These are phyloP conservation scores for Megaleporinus macrocephalus DNA, from an alignment of 2,113 vertebrate genomes.

Conservation along the genomic window DNA sequence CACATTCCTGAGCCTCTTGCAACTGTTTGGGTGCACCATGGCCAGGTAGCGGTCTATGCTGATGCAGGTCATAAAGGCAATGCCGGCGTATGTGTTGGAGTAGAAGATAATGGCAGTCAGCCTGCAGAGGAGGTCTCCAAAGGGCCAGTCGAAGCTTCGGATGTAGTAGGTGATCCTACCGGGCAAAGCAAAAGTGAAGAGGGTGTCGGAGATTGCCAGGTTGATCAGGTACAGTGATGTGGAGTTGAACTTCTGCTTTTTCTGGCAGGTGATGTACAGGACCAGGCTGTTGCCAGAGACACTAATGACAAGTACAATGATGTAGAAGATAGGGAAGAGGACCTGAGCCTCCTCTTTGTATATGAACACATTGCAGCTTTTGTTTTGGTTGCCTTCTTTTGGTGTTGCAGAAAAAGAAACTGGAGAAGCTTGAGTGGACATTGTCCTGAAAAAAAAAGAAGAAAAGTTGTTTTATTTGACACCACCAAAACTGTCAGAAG, in stretches of 20 bases:
- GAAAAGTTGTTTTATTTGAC: neutral
- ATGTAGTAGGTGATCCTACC: slow-evolving; percentile 82
- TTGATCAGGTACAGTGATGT: slow-evolving; percentile 82
- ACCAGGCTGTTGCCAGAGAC: slow-evolving; percentile 81
- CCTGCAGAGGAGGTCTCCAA: slow-evolving; percentile 81
- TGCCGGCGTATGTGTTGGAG: slow-evolving; percentile 83
- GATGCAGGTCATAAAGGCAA: slow-evolving; percentile 86
- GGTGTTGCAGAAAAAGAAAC: neutral
- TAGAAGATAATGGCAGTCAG: slow-evolving; percentile 80
- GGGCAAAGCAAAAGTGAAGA: slow-evolving; percentile 82
- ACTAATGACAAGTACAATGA: slow-evolving; percentile 74
- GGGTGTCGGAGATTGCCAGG: slow-evolving; percentile 81
- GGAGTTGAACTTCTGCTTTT: slow-evolving; percentile 84
- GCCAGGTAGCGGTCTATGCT: slow-evolving; percentile 85
- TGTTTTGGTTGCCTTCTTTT: slow-evolving; percentile 55
- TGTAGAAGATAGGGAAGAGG: slow-evolving; percentile 81
- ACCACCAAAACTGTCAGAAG: neutral
- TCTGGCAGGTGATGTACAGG: slow-evolving; percentile 79
- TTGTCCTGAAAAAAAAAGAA: slow-evolving; percentile 7
- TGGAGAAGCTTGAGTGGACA: neutral
- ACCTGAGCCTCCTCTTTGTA: slow-evolving; percentile 69
- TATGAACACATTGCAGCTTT: slow-evolving; percentile 78
- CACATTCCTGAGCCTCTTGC: slow-evolving; percentile 66
- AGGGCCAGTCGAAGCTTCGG: slow-evolving; percentile 83
- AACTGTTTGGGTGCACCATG: slow-evolving; percentile 76